phyloP scores from a whole-genome alignment of 2,888 invertebrate genomes.

The Nezara viridula region DNA sequence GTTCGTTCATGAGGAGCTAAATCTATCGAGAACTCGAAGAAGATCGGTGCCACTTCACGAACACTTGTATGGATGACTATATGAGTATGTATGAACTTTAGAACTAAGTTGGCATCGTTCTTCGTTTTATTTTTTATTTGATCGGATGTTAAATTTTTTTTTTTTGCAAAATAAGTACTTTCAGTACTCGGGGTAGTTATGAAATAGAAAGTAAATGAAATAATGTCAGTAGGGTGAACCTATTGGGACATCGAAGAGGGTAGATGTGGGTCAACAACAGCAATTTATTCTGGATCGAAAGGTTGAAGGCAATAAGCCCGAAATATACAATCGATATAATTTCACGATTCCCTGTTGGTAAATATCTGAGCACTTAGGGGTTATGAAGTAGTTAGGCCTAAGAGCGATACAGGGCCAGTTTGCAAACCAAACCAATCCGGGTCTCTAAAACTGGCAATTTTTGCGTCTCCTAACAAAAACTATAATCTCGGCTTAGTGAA shows the following conservation, averaged over 20 bases:
- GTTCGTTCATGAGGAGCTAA: too few relatives aligned
- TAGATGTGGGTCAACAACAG: background rate
- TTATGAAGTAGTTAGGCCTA: constrained; percentile 17
- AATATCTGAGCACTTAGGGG: background rate
- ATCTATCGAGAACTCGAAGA: too few relatives aligned
- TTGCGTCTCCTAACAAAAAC: background rate
- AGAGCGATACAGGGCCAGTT: background rate
- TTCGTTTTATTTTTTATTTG: too few relatives aligned
- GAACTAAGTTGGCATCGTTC: too few relatives aligned
- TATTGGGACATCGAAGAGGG: background rate
- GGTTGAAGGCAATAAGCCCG: background rate
- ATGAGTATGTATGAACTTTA: too few relatives aligned
- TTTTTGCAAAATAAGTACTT: too few relatives aligned
- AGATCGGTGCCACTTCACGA: too few relatives aligned
- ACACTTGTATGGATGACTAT: too few relatives aligned
- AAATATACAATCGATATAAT: background rate
- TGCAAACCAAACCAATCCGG: background rate
- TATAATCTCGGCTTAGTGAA: background rate
- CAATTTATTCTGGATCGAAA: background rate
- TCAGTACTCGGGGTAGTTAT: too few relatives aligned
- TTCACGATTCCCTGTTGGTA: background rate
- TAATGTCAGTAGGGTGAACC: background rate
- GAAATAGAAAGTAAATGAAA: too few relatives aligned
- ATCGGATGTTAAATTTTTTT: too few relatives aligned
- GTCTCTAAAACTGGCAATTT: background rate